Evolutionary conservation across 64 coral and sea anemone genomes (phyloP), one percentile per base, ranked within the genome.

Genomic region (Pocillopora damicornis): DNA sequence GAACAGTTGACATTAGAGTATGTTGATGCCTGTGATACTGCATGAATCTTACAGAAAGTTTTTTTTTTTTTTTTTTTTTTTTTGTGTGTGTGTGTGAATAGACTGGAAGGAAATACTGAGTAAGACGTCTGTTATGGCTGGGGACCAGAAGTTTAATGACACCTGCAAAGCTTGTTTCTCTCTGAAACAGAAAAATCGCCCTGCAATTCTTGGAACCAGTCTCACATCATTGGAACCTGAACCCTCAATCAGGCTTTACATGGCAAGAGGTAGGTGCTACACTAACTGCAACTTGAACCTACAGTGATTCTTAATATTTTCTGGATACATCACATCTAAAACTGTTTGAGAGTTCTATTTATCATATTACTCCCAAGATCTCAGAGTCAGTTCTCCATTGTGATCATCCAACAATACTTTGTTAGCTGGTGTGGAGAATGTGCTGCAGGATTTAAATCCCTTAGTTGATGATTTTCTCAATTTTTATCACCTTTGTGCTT

Each of bases 21-120:
- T 51, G 42, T 51, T 51, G 42, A 51, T 2, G 7, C 7, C 42
- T 51, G 42, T 58, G 14, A 17, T 78, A 38, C 35, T 18, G 8
- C 34, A 82, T 18, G 80, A 82, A 17, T n/a, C 23, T n/a, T 15
- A 62, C 30, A 36, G 22, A 22, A 15, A 13, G 1, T 60, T 4
- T 77, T 37, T 15, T 7, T 88, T 22, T 8, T 22, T 63, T 18
- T 61, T 60, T 22, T 22, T 15, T 12, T 87, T 80, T 35, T 61
- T 78, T 15, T 11, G n/a, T 73, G 87, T 17, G 10, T n/a, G 18
- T 58, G 13, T 83, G 30, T 30, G 30, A 30, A 9, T 73, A 97
- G 94, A 97, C 64, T 97, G 94, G 94, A 97, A 97, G 45, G 94
- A 97, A 75, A 97, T 97, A 51, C 88, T 97, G 60, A 97, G 94